Conservation (phyloP, 2,113 vertebrate species). For the Anarrhichthys ocellatus region DNA sequence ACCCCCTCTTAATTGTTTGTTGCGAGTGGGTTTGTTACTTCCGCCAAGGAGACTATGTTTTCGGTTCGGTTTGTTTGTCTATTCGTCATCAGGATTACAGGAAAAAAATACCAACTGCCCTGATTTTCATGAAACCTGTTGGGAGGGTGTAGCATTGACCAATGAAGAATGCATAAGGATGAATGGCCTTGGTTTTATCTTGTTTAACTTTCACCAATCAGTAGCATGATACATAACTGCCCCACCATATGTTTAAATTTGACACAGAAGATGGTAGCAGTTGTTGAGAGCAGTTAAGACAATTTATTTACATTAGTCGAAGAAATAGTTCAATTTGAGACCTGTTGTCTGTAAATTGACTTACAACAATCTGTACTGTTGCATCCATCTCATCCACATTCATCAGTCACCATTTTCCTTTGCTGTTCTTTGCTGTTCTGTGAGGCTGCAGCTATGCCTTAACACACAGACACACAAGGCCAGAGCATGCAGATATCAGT, state of each 20-base stretch:
- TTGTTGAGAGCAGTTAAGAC: background rate
- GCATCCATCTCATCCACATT: background rate
- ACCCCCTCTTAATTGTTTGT: background rate
- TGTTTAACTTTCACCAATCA: background rate
- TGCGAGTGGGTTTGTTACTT: background rate
- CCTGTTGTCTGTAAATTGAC: background rate
- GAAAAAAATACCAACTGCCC: too few species aligned
- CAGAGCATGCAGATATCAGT: conserved; percentile 9
- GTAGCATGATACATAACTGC: background rate
- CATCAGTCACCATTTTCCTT: background rate
- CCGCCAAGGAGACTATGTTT: too few species aligned
- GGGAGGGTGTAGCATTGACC: background rate
- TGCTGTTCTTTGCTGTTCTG: background rate
- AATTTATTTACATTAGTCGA: background rate
- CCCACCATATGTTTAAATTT: too few species aligned
- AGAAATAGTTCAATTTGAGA: background rate
- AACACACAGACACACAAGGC: background rate
- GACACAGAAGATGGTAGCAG: background rate
- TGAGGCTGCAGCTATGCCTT: background rate
- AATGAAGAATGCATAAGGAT: background rate
- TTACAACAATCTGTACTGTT: background rate
- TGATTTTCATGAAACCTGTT: too few species aligned
- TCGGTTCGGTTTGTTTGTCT: too few species aligned
- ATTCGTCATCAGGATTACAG: too few species aligned
- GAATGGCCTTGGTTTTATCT: background rate